Base-by-base conservation (phyloP, 1,140 invertebrate species). In the Andricus grossulariae region DNA sequence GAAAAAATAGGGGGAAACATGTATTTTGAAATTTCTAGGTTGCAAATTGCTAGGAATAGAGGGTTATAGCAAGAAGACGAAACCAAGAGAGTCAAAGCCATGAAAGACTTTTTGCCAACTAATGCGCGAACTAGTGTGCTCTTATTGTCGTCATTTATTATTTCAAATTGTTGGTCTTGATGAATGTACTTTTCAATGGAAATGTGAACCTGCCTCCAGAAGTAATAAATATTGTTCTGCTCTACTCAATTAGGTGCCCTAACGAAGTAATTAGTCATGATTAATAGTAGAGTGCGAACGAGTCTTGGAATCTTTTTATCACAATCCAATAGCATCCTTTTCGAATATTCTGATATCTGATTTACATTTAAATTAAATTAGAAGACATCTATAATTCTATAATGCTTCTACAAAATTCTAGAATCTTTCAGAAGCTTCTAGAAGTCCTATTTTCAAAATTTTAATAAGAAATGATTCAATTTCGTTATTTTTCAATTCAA, bases 81-180 rank as follows among this genome's bases (percentile, higher is more conserved):
- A 5, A 32, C 25, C 25, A 32, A 32, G 57, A 12, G 57, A 39
- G 21, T 66, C 25, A 32, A 66, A 66, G 21, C 32, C 57, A 66
- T 5, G 57, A 32, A 60, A 32, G 21, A 66, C 57, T 66, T 66
- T 66, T 66, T 39, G 57, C 25, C 25, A 66, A 66, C 57, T 66
- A 66, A 66, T 66, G 25, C 57, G 57, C 57, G 57, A 66, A 66
- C 57, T 66, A 66, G 57, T 66, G 57, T 66, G 13, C 57, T 66
- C 57, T 66, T 66, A 66, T 25, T 66, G 57, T 66, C 21, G 5
- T 66, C 60, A 66, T 66, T 66, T 39, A 45, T 66, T 66, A 66
- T 66, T 39, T 66, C n/a, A 66, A 66, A 66, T 66, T 45, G 16
- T 39, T 16, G 3, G 60, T n/a, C 60, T 15, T 66, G 25, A 66